Conservation (phyloP, 2,888 invertebrate species). For the Mellilla xanthometata region DNA sequence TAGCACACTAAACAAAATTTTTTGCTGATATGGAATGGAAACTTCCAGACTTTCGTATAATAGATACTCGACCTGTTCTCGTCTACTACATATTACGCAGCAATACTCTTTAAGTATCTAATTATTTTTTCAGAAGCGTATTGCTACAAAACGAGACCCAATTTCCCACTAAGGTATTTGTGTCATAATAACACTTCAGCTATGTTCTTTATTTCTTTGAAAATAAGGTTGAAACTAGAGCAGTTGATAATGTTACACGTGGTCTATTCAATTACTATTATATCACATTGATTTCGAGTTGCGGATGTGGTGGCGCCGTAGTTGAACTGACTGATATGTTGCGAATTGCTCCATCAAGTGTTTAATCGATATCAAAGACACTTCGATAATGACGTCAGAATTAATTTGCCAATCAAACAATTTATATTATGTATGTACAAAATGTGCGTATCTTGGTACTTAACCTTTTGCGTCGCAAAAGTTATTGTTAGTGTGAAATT, state of each 20-base stretch:
- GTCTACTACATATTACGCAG: neutral
- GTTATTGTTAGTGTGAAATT: no score
- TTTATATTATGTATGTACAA: no score
- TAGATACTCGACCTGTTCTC: no score
- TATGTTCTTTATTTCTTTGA: neutral
- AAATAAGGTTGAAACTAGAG: neutral
- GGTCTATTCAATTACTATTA: conserved; percentile 14
- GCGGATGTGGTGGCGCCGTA: conserved; percentile 25
- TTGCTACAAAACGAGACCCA: neutral
- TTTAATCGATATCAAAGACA: conserved; percentile 4
- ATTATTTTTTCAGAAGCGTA: neutral
- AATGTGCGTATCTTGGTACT: no score
- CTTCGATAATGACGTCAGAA: neutral
- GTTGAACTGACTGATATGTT: conserved; percentile 14
- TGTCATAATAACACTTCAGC: neutral
- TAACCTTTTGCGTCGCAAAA: no score
- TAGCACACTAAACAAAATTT: neutral
- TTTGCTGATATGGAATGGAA: no score
- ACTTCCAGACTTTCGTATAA: no score
- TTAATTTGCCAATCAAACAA: no score
- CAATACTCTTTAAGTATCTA: neutral
- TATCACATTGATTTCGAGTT: conserved; percentile 15
- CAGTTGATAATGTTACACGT: neutral
- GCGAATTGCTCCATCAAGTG: conserved; percentile 6
- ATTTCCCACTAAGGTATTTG: conserved; percentile 1